Evolutionary conservation across 1,140 invertebrate species (phyloP), one percentile per base, ranked within the genome.

Genomic region (Mylabris phalerata): DNA sequence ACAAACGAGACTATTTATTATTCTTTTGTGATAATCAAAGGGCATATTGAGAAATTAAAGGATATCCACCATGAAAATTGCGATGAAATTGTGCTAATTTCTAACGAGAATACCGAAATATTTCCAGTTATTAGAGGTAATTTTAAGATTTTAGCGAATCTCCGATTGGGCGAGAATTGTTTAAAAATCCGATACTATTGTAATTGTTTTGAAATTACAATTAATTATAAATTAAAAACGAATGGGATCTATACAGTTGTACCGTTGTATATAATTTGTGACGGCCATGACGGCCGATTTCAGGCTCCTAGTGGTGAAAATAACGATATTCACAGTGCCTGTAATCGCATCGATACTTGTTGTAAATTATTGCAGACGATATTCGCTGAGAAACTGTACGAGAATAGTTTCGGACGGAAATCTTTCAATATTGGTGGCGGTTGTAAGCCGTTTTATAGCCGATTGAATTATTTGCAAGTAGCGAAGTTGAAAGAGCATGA

Each of bases 351-450:
- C 67, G 81, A 82, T 52, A 72, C 94, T 11, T 89, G 87, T 39
- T 82, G 88, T 9, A 83, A 88, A 67, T 75, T 96, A 27, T 81
- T 95, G 45, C 94, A 98, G 75, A 85, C 85, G 57, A 78, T 96
- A 60, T 89, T 88, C 60, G 90, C 91, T 0, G 91, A 95, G 72
- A 95, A 93, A 70, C 74, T 97, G n/a, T 79, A 81, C 54, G 89
- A 94, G 70, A 83, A 87, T 51, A 88, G 88, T 13, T 83, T 90
- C 47, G 83, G 82, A 3, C 79, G 87, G 51, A 87, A 89, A 76
- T 92, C 92, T 1, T 97, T 96, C 73, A 82, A 87, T 66, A 68
- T 96, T 9, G 84, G 86, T 66, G 74, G 80, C 50, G 82, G 86
- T 68, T 86, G 83, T 76, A 79, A 83, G 62, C 76, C 85, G 60